These are phyloP conservation scores for Zygaena filipendulae DNA, from an alignment of 2,888 invertebrate genomes.

Conservation along the genomic window DNA sequence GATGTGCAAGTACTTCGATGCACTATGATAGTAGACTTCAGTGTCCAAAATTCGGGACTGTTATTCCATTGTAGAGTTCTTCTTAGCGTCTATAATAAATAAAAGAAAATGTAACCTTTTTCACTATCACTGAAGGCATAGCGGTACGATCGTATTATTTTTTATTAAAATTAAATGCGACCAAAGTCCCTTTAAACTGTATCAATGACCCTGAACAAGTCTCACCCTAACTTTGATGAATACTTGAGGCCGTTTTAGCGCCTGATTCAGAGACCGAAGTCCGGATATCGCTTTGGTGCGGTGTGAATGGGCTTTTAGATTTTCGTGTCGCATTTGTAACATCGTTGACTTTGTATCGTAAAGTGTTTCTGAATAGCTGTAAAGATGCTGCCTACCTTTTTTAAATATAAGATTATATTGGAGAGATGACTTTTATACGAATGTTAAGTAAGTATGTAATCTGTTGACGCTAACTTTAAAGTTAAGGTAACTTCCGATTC, in stretches of 20 bases:
- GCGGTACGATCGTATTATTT: constrained; percentile 31
- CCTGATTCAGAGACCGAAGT: no score
- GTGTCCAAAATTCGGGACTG: no score
- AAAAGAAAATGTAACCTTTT: constrained; percentile 49
- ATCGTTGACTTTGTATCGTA: constrained; percentile 43
- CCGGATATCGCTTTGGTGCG: no score
- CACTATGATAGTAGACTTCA: no score
- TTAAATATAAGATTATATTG: constrained; percentile 66
- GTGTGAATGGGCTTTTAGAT: no score
- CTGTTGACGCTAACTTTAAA: constrained; percentile 61
- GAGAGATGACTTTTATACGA: constrained; percentile 68
- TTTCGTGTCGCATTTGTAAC: constrained; percentile 39
- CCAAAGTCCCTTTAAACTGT: no score
- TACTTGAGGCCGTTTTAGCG: no score
- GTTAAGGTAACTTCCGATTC: constrained; percentile 59
- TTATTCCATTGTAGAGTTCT: no score
- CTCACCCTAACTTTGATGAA: no score
- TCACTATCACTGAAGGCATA: constrained; percentile 46
- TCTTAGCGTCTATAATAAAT: constrained; percentile 43
- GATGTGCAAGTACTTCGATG: no score
- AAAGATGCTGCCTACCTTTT: constrained; percentile 58
- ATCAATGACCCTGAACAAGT: no score
- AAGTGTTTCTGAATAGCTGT: constrained; percentile 38
- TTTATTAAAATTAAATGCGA: constrained; percentile 39
- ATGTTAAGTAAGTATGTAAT: constrained; percentile 65